phyloP scores from a whole-genome alignment of 2,797 vertebrate species.

The Sebastes diaconus region DNA sequence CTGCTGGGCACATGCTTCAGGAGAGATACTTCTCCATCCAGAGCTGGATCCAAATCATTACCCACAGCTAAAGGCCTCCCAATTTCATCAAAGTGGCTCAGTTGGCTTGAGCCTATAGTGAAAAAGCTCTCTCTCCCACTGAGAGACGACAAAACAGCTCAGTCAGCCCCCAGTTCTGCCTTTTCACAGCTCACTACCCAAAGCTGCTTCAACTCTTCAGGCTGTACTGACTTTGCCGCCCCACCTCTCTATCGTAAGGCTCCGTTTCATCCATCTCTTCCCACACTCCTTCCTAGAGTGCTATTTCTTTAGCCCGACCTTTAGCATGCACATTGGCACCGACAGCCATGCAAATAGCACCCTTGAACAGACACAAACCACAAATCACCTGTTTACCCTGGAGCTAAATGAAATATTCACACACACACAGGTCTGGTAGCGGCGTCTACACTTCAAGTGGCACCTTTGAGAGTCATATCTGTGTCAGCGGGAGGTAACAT shows the following conservation, averaged over 20 bases:
- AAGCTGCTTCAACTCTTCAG: conserved; percentile 11
- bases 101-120: conserved; percentile 18
- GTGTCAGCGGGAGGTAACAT: conserved; percentile 11
- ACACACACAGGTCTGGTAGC: neutral
- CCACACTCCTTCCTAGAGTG: neutral
- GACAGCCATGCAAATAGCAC: neutral
- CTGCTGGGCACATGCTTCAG: conserved; percentile 20
- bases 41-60: conserved; percentile 59
- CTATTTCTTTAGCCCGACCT: neutral
- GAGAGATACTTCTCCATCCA: conserved; percentile 40
- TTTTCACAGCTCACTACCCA: conserved; percentile 41
- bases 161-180: conserved; percentile 18
- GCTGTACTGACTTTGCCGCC: neutral
- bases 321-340: neutral
- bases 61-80: conserved; percentile 45
- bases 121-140: conserved; percentile 33
- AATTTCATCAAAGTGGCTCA: conserved; percentile 54
- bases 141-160: conserved; percentile 34
- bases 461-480: neutral
- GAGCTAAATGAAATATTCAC: neutral
- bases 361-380: neutral
- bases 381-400: neutral
- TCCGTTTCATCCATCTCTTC: neutral
- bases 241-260: neutral
- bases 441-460: neutral